Evolutionary conservation across 2,797 vertebrate genomes (phyloP).

Genomic region (Hoplostethus mediterraneus): DNA sequence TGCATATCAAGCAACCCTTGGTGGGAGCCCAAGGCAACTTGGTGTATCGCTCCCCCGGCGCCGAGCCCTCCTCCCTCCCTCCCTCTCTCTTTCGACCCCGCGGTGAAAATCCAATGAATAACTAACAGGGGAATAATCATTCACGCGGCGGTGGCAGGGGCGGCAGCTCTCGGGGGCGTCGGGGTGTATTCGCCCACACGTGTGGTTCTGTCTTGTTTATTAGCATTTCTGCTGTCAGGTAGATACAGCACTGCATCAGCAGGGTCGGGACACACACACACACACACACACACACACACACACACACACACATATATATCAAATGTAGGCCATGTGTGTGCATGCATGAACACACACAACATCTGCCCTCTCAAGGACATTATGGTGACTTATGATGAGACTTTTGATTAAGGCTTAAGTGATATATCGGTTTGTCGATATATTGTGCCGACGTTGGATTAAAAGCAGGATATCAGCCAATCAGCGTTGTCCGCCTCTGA

Average conservation of each 20-base stretch:
- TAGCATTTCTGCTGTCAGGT: conserved; percentile 67
- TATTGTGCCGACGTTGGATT: no score
- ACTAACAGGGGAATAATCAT: conserved; percentile 78
- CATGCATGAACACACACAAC: conserved; percentile 14
- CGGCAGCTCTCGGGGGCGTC: conserved; percentile 21
- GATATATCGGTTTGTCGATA: neutral
- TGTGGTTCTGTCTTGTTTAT: conserved; percentile 63
- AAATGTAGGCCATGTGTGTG: neutral
- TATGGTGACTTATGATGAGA: conserved; percentile 16
- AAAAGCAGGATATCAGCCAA: neutral
- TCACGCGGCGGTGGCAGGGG: conserved; percentile 53
- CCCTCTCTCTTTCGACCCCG: conserved; percentile 58
- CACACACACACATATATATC: conserved; percentile 1
- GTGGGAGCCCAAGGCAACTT: conserved; percentile 45
- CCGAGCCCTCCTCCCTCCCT: conserved; percentile 46
- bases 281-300: no score
- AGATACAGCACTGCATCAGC: conserved; percentile 52
- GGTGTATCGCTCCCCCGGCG: conserved; percentile 54
- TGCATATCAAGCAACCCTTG: conserved; percentile 63
- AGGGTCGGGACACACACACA: conserved; percentile 25
- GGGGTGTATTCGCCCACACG: conserved; percentile 31
- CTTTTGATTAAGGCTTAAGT: neutral
- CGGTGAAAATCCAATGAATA: conserved; percentile 77
- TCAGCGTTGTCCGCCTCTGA: conserved; percentile 2
- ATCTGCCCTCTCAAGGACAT: conserved; percentile 8